These are phyloP conservation scores for Heteropelma amictum DNA, from an alignment of 2,888 invertebrate species.

Conservation along the genomic window DNA sequence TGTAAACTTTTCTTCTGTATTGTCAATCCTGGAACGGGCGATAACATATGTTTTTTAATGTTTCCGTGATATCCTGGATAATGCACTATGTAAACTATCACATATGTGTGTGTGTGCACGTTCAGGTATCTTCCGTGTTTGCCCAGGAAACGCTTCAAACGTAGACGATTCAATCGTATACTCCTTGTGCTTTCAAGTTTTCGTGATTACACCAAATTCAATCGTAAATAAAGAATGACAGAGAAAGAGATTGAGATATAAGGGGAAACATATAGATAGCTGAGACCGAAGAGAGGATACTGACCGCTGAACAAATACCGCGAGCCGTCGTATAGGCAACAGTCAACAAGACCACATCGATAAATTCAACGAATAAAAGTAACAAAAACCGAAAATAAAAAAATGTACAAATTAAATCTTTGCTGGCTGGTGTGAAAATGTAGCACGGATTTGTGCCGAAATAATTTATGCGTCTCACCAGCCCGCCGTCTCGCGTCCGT, in stretches of 20 bases:
- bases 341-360: slow-evolving; percentile 9
- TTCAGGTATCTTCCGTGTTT: not conserved
- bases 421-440: slow-evolving; percentile 42
- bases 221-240: not conserved
- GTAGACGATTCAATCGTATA: not conserved
- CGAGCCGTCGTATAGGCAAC: slow-evolving; percentile 29
- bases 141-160: not conserved
- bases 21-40: not conserved
- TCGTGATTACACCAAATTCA: no score
- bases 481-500: slow-evolving; percentile 43
- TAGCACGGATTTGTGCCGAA: slow-evolving; percentile 44
- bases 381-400: slow-evolving; percentile 2
- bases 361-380: not conserved
- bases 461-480: slow-evolving; percentile 29
- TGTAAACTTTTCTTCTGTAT: not conserved
- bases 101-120: not conserved
- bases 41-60: not conserved
- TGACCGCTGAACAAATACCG: slow-evolving; percentile 48
- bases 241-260: slow-evolving; percentile 14
- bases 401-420: slow-evolving; percentile 11
- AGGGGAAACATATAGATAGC: no score
- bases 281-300: slow-evolving; percentile 33
- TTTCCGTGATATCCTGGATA: not conserved
- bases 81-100: slow-evolving; percentile 3
- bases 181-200: not conserved